Percentiles rank a stretch among this genome's conserved stretches.
Evolutionary conservation across 2,113 vertebrate genomes (phyloP).

Genomic region (Hipposideros armiger): DNA sequence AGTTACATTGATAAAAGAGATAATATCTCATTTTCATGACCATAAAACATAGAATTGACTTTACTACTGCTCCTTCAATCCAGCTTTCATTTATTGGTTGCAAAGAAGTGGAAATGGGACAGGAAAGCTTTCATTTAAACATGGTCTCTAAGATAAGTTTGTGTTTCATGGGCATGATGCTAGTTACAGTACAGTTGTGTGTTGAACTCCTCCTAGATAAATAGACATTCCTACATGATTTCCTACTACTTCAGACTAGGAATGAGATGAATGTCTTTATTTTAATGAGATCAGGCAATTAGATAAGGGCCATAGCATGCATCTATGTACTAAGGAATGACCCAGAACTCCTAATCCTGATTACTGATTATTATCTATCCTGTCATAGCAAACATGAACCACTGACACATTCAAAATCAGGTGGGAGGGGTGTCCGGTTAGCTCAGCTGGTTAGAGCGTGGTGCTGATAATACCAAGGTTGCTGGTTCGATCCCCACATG

Average conservation of each 20-base stretch:
- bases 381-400: not conserved
- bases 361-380: not conserved
- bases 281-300: not conserved
- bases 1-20: constrained; percentile 36
- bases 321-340: not conserved
- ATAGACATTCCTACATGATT: not conserved
- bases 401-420: constrained; percentile 19
- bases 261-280: not conserved
- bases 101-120: not conserved
- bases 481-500: too few species aligned
- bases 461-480: too few species aligned
- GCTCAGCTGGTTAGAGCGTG: too few species aligned
- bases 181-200: not conserved
- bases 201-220: not conserved
- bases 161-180: not conserved
- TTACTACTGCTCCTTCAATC: not conserved
- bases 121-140: not conserved
- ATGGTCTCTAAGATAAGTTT: not conserved
- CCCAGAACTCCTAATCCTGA: not conserved
- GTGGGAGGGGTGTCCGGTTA: not conserved
- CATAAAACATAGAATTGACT: not conserved
- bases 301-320: not conserved
- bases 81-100: constrained; percentile 8
- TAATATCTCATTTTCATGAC: not conserved
- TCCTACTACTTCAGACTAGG: not conserved